A percentile compares a stretch with the other conserved stretches of the same genome.
Conservation (phyloP, 1,140 invertebrate species). For the Ceratoteleas bidentatus region DNA sequence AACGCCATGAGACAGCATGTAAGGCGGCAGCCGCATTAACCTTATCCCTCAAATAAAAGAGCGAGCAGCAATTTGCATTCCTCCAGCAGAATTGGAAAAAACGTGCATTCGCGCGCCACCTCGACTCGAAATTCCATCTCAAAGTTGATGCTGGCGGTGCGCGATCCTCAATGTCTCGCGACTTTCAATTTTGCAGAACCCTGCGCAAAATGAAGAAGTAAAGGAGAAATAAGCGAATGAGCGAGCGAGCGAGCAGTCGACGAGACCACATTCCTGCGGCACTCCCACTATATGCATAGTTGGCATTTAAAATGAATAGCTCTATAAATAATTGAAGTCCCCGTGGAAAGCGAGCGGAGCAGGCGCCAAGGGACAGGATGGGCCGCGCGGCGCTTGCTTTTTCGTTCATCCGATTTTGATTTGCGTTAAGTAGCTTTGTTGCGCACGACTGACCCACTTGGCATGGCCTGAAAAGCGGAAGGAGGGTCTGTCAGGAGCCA, state of each 20-base stretch:
- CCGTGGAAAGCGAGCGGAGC: constrained; percentile 41
- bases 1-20: too few species aligned
- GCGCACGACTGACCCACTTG: constrained; percentile 68
- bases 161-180: too few species aligned
- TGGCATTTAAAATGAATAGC: constrained; percentile 68
- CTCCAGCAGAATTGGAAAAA: too few species aligned
- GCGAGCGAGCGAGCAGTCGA: constrained; percentile 44
- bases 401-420: constrained; percentile 64
- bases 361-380: constrained; percentile 17
- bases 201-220: constrained; percentile 44
- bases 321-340: constrained; percentile 68
- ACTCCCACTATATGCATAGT: constrained; percentile 72
- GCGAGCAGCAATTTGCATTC: too few species aligned
- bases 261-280: constrained; percentile 75
- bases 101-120: too few species aligned
- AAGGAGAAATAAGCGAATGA: constrained; percentile 36
- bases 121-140: too few species aligned
- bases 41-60: too few species aligned
- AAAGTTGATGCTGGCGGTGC: too few species aligned
- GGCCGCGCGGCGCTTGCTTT: constrained; percentile 33
- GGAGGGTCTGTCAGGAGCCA: constrained; percentile 65
- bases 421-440: constrained; percentile 66
- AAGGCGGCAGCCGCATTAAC: too few species aligned
- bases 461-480: constrained; percentile 67
- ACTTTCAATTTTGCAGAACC: constrained; percentile 50